These are phyloP conservation scores for Pristionchus entomophagus DNA, from an alignment of 2,888 invertebrate species.

Conservation along the genomic window DNA sequence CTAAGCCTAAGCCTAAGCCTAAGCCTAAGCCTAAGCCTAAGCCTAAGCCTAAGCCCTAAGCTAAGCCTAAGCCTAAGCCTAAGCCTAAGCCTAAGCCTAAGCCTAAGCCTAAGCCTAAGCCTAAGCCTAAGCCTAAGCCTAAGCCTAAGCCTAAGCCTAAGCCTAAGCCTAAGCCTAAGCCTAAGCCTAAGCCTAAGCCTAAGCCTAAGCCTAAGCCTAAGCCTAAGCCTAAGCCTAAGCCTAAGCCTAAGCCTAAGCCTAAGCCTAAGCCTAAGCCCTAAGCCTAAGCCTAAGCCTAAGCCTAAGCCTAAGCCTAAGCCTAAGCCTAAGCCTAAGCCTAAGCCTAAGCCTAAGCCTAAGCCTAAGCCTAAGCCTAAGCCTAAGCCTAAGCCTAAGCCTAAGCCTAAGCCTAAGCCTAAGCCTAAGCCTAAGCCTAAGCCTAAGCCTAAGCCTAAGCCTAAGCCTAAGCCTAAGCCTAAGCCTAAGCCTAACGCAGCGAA, in stretches of 20 bases:
- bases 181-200: constrained; percentile 51
- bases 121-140: constrained; percentile 51
- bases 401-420: constrained; percentile 51
- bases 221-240: constrained; percentile 51
- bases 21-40: constrained; percentile 51
- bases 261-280: constrained; percentile 49
- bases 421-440: constrained; percentile 51
- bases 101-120: constrained; percentile 51
- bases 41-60: constrained; percentile 50
- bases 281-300: constrained; percentile 52
- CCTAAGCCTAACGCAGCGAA: constrained; percentile 49
- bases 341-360: constrained; percentile 51
- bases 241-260: constrained; percentile 51
- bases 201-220: constrained; percentile 50
- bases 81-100: constrained; percentile 50
- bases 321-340: constrained; percentile 51
- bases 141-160: constrained; percentile 50
- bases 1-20: constrained; percentile 51
- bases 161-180: constrained; percentile 51
- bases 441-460: constrained; percentile 51
- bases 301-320: constrained; percentile 52
- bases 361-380: constrained; percentile 51
- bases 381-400: constrained; percentile 51
- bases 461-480: constrained; percentile 51
- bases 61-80: constrained; percentile 50